phyloP scores from a whole-genome alignment of 2,113 vertebrate genomes.

The Phyllostomus hastatus region DNA sequence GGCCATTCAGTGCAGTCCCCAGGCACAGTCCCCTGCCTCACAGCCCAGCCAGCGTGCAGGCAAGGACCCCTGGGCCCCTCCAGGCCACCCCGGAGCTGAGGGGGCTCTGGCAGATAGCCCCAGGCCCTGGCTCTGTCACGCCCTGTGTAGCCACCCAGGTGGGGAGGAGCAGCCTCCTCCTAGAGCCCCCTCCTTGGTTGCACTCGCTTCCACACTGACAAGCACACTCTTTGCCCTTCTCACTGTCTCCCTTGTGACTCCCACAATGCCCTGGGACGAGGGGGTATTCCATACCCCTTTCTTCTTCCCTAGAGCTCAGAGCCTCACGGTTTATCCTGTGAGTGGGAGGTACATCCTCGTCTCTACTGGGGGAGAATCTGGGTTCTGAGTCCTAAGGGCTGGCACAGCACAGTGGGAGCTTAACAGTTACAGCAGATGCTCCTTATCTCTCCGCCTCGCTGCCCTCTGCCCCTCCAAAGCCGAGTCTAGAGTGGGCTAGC shows the following conservation, averaged over 20 bases:
- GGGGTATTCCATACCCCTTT: background rate
- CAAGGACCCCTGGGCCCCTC: background rate
- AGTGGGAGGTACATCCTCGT: background rate
- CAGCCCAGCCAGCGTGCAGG: background rate
- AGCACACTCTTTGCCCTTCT: background rate
- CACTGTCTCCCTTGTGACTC: background rate
- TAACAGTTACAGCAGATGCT: background rate
- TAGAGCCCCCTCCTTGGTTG: background rate
- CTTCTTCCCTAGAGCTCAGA: background rate
- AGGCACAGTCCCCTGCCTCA: background rate
- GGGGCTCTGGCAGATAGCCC: background rate
- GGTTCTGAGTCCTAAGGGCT: background rate
- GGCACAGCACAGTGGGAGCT: background rate
- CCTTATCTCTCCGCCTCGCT: background rate
- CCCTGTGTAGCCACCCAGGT: background rate
- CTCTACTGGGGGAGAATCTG: background rate
- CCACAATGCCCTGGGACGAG: background rate
- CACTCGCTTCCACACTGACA: background rate
- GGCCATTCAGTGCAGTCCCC: background rate
- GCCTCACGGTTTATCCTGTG: background rate
- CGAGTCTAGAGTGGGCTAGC: background rate
- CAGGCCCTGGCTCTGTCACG: background rate
- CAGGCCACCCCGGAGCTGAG: background rate
- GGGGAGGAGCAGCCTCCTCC: background rate
- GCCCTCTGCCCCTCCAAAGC: background rate